Percentiles rank a stretch among this genome's conserved stretches.
Evolutionary conservation across 2,113 vertebrate genomes (phyloP).

Genomic region (Stercorarius parasiticus): DNA sequence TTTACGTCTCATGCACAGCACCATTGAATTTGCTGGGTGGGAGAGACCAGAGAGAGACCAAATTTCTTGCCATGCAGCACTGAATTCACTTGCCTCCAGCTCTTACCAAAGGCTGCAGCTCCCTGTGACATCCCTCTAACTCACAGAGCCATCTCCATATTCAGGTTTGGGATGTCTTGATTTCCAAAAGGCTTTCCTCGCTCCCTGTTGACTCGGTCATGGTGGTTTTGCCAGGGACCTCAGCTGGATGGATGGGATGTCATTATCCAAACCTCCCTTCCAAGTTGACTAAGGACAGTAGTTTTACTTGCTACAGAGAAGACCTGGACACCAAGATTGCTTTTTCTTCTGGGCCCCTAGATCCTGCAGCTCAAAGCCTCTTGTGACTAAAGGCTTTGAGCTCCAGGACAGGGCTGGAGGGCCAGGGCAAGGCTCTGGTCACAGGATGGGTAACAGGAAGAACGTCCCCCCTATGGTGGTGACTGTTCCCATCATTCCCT

Average conservation of each 20-base stretch:
- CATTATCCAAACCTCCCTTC: background rate
- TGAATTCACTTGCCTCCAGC: background rate
- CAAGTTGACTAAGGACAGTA: background rate
- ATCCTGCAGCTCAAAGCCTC: background rate
- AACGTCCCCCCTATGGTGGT: background rate
- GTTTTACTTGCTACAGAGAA: background rate
- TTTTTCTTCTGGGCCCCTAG: background rate
- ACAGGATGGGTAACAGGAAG: background rate
- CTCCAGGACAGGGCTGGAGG: background rate
- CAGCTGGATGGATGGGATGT: background rate
- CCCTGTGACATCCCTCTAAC: background rate
- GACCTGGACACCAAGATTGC: background rate
- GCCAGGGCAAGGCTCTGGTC: background rate
- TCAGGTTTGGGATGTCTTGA: background rate
- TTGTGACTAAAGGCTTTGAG: background rate
- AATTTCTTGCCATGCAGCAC: background rate
- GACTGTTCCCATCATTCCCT: background rate
- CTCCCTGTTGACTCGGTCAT: background rate
- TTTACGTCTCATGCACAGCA: background rate
- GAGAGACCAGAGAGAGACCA: fast-evolving
- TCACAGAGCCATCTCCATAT: background rate
- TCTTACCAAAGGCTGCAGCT: background rate
- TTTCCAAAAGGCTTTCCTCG: background rate
- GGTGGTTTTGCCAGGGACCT: background rate
- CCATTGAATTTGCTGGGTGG: background rate